phyloP scores from a whole-genome alignment of 2,888 invertebrate species.

The Podabrus alpinus region DNA sequence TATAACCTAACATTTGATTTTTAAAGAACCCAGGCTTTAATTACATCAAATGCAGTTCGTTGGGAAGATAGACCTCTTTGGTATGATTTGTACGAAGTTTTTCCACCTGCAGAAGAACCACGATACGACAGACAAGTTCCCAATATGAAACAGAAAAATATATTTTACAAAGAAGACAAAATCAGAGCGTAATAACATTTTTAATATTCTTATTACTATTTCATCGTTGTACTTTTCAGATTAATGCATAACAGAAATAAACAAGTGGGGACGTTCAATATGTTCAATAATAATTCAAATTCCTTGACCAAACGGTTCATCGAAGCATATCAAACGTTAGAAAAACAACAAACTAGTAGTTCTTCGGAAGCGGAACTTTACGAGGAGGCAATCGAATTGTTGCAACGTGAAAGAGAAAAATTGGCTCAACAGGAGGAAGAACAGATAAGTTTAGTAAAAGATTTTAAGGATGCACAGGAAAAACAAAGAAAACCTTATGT shows the following conservation, averaged over 20 bases:
- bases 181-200: constrained; percentile 73
- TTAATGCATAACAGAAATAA: constrained; percentile 67
- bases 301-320: constrained; percentile 66
- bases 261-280: constrained; percentile 60
- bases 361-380: constrained; percentile 57
- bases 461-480: constrained; percentile 38
- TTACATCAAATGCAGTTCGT: constrained; percentile 79
- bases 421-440: constrained; percentile 7
- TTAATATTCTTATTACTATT: background rate
- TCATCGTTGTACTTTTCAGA: constrained; percentile 55
- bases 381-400: constrained; percentile 51
- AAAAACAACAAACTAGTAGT: constrained; percentile 56
- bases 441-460: constrained; percentile 32
- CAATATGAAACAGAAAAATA: constrained; percentile 65
- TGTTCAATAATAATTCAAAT: constrained; percentile 58
- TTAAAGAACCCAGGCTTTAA: constrained; percentile 75
- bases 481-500: background rate
- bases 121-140: constrained; percentile 70
- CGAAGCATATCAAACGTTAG: constrained; percentile 63
- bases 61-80: constrained; percentile 87
- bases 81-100: constrained; percentile 89
- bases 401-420: constrained; percentile 42
- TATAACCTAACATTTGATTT: constrained; percentile 1
- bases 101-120: constrained; percentile 88
- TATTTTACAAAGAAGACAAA: constrained; percentile 84